These are phyloP conservation scores for Lydus trimaculatus DNA, from an alignment of 2,888 invertebrate genomes.

Conservation along the genomic window DNA sequence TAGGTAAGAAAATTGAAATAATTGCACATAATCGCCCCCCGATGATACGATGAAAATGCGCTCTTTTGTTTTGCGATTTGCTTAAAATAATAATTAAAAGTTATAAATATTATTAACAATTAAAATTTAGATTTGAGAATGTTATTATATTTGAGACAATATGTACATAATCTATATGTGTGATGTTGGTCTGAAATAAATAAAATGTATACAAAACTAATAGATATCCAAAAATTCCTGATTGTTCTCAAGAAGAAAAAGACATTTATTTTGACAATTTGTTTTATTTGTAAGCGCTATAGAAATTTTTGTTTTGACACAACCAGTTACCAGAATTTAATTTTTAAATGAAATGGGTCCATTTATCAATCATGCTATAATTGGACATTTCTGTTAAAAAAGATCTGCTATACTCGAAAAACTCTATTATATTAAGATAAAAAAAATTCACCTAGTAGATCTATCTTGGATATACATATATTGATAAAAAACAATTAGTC, in stretches of 20 bases:
- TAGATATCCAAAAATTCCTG: neutral
- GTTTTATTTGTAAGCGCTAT: conserved; percentile 15
- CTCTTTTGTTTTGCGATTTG: conserved; percentile 29
- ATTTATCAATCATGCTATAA: conserved; percentile 20
- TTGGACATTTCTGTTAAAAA: conserved; percentile 22
- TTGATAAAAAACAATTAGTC: conserved; percentile 10
- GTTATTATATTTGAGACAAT: conserved; percentile 26
- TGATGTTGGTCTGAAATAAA: conserved; percentile 27
- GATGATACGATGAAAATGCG: conserved; percentile 21
- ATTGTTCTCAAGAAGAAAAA: neutral
- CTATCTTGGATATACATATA: conserved; percentile 27
- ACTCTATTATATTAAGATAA: conserved; percentile 7
- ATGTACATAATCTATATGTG: conserved; percentile 34
- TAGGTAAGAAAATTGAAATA: conserved; percentile 32
- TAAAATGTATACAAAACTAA: too few species aligned
- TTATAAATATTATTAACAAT: too few species aligned
- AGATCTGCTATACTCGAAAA: conserved; percentile 32
- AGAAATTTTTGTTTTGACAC: neutral
- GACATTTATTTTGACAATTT: conserved; percentile 31
- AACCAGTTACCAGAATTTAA: conserved; percentile 12
- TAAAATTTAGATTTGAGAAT: conserved; percentile 19
- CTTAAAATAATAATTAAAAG: conserved; percentile 11
- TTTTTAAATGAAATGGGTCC: conserved; percentile 27
- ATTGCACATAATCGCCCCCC: conserved; percentile 28
- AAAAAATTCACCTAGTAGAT: conserved; percentile 14